Conservation (phyloP, 1,140 invertebrate genomes). For the Xylocopa sonorina region DNA sequence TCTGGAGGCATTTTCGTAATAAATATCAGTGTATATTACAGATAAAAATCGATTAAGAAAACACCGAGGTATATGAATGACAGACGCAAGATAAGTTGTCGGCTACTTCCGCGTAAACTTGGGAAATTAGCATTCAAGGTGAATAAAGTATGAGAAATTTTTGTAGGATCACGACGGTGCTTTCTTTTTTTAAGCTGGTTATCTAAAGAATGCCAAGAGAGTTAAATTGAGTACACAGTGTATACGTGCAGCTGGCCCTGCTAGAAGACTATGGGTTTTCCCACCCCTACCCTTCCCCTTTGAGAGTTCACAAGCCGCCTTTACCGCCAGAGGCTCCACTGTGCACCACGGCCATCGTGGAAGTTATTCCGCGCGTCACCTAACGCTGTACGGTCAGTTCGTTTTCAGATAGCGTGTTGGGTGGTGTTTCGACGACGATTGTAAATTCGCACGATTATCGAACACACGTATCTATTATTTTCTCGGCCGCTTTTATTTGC, state of each 20-base stretch:
- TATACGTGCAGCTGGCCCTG: conserved; percentile 49
- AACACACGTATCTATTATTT: neutral
- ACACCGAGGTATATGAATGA: neutral
- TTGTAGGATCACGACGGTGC: neutral
- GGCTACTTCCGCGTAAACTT: neutral
- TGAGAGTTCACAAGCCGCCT: neutral
- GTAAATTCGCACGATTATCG: neutral
- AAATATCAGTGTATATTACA: neutral
- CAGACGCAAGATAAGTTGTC: neutral
- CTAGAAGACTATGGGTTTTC: conserved; percentile 66
- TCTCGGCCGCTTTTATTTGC: neutral
- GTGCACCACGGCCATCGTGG: conserved; percentile 14
- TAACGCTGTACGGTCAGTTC: conserved; percentile 39
- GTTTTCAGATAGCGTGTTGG: conserved; percentile 39
- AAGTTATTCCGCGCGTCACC: conserved; percentile 28
- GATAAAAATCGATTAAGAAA: neutral
- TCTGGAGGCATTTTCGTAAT: neutral
- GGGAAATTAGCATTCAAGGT: neutral
- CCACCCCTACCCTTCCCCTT: conserved; percentile 57
- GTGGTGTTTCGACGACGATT: neutral
- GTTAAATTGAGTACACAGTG: conserved; percentile 30
- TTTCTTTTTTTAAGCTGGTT: conserved; percentile 26
- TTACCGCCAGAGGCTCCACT: conserved; percentile 37
- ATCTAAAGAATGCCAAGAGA: conserved; percentile 41
- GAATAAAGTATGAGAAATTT: neutral